Percentiles rank a stretch among this genome's conserved stretches.
These are phyloP conservation scores for Drosophila rhopaloa DNA, from an alignment of 1,140 invertebrate species.

Conservation along the genomic window DNA sequence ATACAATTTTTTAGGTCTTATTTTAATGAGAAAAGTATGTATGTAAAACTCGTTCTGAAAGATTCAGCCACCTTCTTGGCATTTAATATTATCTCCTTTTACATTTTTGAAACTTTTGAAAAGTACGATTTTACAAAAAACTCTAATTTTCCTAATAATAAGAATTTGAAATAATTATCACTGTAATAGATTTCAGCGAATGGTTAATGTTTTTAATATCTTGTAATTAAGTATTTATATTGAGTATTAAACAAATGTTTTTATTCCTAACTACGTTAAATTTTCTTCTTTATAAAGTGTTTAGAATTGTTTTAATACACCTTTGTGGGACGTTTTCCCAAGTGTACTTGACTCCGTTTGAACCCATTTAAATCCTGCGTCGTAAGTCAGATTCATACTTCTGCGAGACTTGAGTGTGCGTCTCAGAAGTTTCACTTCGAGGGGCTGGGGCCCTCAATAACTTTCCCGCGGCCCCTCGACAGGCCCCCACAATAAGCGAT, in stretches of 20 bases:
- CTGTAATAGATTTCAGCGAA: too few relatives aligned
- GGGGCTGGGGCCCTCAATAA: conserved; percentile 65
- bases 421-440: conserved; percentile 38
- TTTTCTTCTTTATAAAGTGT: too few relatives aligned
- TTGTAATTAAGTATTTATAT: neutral
- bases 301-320: neutral
- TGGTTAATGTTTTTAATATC: neutral
- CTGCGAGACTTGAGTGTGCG: conserved; percentile 10
- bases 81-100: too few relatives aligned
- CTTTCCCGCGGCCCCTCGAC: conserved; percentile 57
- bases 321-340: neutral
- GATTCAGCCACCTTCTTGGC: too few relatives aligned
- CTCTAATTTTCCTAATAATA: too few relatives aligned
- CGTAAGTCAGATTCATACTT: conserved; percentile 7
- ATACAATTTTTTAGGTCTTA: too few relatives aligned
- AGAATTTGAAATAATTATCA: too few relatives aligned
- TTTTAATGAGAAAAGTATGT: too few relatives aligned
- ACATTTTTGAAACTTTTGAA: too few relatives aligned
- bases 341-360: conserved; percentile 23
- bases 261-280: neutral
- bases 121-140: too few relatives aligned
- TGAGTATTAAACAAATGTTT: too few relatives aligned
- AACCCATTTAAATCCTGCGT: conserved; percentile 22
- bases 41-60: too few relatives aligned
- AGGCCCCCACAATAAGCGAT: conserved; percentile 67